Conservation (phyloP, 35 echinoderm and acorn worm species). For the Apostichopus japonicus region DNA sequence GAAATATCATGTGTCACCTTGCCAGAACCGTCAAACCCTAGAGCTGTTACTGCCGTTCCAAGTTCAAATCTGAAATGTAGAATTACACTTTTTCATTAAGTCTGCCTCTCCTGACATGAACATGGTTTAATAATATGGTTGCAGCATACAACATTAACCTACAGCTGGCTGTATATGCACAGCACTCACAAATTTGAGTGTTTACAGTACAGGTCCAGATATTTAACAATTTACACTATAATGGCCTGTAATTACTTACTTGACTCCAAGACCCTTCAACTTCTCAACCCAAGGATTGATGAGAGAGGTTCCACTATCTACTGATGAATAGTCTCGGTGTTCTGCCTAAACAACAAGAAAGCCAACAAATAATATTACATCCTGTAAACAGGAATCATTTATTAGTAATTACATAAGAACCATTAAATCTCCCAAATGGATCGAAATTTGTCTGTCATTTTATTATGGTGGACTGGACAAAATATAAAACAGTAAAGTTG, state of each 20-base stretch:
- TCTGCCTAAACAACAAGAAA: constrained; percentile 74
- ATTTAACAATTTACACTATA: no score
- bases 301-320: constrained; percentile 62
- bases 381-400: no score
- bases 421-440: not conserved
- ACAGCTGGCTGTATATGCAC: no score
- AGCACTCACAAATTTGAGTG: no score
- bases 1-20: constrained; percentile 52
- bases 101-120: no score
- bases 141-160: no score
- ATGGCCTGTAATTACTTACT: constrained; percentile 41
- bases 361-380: not conserved
- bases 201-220: no score
- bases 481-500: no score
- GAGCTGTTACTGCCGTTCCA: constrained; percentile 44
- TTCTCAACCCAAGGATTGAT: constrained; percentile 75
- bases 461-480: not conserved
- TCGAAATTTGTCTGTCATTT: no score
- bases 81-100: not conserved
- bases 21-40: constrained; percentile 49
- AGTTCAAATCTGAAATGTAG: constrained; percentile 73
- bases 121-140: no score
- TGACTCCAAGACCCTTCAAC: constrained; percentile 55
- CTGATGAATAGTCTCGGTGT: constrained; percentile 42
- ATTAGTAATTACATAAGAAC: not conserved